phyloP scores from a whole-genome alignment of 1,140 invertebrate genomes.

The Planococcus citri region DNA sequence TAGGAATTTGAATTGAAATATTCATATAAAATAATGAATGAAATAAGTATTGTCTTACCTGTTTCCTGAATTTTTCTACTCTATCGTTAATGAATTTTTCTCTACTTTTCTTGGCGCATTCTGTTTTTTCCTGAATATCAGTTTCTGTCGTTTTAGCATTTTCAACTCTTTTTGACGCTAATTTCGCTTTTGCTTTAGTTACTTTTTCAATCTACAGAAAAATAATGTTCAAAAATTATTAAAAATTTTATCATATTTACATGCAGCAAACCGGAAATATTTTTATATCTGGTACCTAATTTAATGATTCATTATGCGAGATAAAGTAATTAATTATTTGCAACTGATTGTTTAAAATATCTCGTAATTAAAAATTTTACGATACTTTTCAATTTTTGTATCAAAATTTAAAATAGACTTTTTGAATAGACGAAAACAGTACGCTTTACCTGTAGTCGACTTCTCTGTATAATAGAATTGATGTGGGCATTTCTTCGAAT shows the following conservation, averaged over 20 bases:
- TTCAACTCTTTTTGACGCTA: neutral
- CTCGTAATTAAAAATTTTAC: neutral
- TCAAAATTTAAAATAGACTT: neutral
- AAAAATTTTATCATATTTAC: too few species aligned
- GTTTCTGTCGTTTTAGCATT: neutral
- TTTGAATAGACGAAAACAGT: neutral
- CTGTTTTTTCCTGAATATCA: neutral
- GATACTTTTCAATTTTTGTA: neutral
- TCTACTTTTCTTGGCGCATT: neutral
- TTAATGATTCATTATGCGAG: neutral
- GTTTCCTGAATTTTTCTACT: neutral
- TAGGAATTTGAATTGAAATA: too few species aligned
- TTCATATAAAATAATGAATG: too few species aligned
- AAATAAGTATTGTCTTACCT: neutral
- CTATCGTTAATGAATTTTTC: neutral
- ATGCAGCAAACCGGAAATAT: too few species aligned
- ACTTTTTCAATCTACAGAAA: neutral
- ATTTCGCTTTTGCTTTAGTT: neutral
- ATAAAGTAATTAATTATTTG: neutral
- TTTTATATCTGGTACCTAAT: too few species aligned
- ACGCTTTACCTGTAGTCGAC: neutral
- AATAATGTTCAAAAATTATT: neutral
- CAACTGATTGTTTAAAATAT: neutral
- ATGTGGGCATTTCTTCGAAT: neutral
- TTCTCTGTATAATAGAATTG: neutral